Percentiles rank a stretch among this genome's conserved stretches.
Conservation (phyloP, 23 tunicate genomes). For the Oikopleura vanhoeffeni region DNA sequence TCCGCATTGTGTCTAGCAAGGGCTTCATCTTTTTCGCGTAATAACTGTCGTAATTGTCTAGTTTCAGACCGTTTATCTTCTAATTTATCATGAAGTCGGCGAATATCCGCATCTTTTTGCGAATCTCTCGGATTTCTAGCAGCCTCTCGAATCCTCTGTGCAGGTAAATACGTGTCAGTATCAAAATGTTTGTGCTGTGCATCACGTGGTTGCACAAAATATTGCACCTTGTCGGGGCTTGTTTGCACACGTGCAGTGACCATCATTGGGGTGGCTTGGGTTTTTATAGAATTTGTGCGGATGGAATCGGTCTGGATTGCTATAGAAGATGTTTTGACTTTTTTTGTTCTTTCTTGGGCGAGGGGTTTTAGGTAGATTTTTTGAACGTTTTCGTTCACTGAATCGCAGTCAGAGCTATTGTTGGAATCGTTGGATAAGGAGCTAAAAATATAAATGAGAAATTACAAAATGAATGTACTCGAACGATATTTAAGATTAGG, state of each 20-base stretch:
- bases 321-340: not conserved
- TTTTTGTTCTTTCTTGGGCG: too few relatives aligned
- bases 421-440: too few relatives aligned
- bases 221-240: not conserved
- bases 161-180: not conserved
- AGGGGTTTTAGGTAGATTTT: not conserved
- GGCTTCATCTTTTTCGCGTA: constrained; percentile 6
- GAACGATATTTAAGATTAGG: too few relatives aligned
- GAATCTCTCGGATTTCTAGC: not conserved
- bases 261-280: not conserved
- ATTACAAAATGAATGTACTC: too few relatives aligned
- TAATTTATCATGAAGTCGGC: not conserved
- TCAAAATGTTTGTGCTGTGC: not conserved
- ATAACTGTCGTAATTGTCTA: not conserved
- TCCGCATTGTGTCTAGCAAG: not conserved
- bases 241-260: constrained; percentile 1
- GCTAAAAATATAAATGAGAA: too few relatives aligned
- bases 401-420: not conserved
- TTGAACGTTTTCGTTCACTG: not conserved
- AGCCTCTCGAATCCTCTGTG: not conserved
- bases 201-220: not conserved
- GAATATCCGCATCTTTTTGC: not conserved
- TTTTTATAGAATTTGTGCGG: not conserved
- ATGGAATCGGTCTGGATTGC: not conserved
- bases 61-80: not conserved